Conservation (phyloP, 1,140 invertebrate genomes). For the Zaprionus ornatus region DNA sequence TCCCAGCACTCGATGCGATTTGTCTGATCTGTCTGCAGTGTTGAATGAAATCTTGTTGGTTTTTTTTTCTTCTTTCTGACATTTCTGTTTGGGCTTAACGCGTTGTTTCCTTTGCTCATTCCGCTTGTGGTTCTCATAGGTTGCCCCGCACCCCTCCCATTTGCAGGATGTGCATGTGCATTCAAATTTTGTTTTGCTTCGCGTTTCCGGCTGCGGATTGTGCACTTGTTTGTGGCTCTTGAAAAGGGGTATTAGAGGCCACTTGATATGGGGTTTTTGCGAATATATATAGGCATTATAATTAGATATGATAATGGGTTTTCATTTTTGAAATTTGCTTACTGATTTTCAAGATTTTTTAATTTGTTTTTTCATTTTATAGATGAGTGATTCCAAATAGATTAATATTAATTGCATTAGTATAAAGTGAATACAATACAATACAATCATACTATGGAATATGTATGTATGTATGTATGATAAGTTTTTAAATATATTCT, state of each 20-base stretch:
- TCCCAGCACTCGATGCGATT: not conserved
- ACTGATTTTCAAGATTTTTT: not conserved
- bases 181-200: constrained; percentile 59
- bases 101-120: constrained; percentile 59
- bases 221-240: not conserved
- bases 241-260: not conserved
- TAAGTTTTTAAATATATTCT: too few species aligned
- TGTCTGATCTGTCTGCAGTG: constrained; percentile 32
- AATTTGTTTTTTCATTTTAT: too few species aligned
- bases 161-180: constrained; percentile 58
- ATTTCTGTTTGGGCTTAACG: constrained; percentile 42
- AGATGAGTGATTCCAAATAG: too few species aligned
- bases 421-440: too few species aligned
- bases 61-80: constrained; percentile 10
- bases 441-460: too few species aligned
- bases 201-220: constrained; percentile 51
- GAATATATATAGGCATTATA: not conserved
- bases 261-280: constrained; percentile 1
- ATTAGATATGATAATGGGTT: not conserved
- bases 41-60: constrained; percentile 45
- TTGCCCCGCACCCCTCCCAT: not conserved
- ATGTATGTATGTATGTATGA: too few species aligned
- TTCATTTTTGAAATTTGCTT: not conserved
- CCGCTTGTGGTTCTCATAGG: constrained; percentile 6
- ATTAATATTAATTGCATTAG: too few species aligned